These are phyloP conservation scores for Phania funesta DNA, from an alignment of 2,888 invertebrate species.

Conservation along the genomic window DNA sequence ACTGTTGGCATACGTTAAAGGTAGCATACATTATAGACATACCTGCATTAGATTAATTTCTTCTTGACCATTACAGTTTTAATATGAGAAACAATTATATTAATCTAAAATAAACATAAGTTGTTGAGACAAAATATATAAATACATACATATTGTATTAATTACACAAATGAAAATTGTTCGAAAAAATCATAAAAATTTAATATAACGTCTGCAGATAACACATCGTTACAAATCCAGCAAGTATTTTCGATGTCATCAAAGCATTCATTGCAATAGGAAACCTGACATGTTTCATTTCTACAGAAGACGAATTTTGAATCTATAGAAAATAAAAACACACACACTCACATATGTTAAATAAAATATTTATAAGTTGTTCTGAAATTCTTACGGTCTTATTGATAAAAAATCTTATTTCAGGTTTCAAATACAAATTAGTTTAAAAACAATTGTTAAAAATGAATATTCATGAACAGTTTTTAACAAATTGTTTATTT, in stretches of 20 bases:
- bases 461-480: no score
- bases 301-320: slow-evolving; percentile 69
- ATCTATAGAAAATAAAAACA: slow-evolving; percentile 56
- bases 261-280: slow-evolving; percentile 70
- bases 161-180: slow-evolving; percentile 48
- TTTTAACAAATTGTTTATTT: no score
- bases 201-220: slow-evolving; percentile 45
- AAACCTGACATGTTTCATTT: slow-evolving; percentile 61
- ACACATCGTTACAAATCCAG: slow-evolving; percentile 55
- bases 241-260: slow-evolving; percentile 63
- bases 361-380: no score
- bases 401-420: no score
- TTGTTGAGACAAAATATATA: neutral
- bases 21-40: no score
- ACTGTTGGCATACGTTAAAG: no score
- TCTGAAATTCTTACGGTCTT: no score
- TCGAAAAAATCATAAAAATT: slow-evolving; percentile 67
- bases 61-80: no score
- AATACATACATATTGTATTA: neutral
- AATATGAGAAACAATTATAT: neutral
- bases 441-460: no score
- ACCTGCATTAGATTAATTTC: no score
- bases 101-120: neutral
- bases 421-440: no score
- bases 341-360: neutral